Evolutionary conservation across 2,113 vertebrate genomes (phyloP).

Genomic region (Dasyurus viverrinus): DNA sequence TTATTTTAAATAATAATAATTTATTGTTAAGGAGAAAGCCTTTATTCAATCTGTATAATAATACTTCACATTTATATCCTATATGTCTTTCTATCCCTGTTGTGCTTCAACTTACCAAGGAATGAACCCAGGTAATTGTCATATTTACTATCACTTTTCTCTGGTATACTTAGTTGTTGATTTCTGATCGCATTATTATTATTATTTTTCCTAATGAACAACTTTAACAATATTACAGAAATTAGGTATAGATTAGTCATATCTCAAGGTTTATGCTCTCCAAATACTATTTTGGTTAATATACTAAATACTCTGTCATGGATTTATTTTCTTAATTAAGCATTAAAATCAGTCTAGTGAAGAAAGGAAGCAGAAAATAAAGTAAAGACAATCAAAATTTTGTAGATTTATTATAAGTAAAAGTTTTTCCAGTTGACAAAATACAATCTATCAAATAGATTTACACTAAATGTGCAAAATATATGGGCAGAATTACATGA

Average conservation of each 20-base stretch:
- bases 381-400: not conserved
- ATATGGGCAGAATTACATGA: not conserved
- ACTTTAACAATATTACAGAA: not conserved
- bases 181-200: not conserved
- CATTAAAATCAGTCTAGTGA: not conserved
- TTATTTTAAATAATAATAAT: not conserved
- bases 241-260: not conserved
- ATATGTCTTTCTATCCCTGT: not conserved
- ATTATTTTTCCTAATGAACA: not conserved
- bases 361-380: not conserved
- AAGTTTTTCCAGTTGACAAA: not conserved
- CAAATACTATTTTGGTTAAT: not conserved
- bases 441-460: not conserved
- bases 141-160: not conserved
- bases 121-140: not conserved
- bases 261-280: not conserved
- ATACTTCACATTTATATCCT: not conserved
- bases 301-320: not conserved
- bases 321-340: not conserved
- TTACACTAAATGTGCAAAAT: not conserved
- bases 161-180: not conserved
- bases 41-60: not conserved
- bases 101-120: not conserved
- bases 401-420: not conserved
- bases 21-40: not conserved